These are phyloP conservation scores for Polydrusus cervinus DNA, from an alignment of 2,888 invertebrate species.

Conservation along the genomic window DNA sequence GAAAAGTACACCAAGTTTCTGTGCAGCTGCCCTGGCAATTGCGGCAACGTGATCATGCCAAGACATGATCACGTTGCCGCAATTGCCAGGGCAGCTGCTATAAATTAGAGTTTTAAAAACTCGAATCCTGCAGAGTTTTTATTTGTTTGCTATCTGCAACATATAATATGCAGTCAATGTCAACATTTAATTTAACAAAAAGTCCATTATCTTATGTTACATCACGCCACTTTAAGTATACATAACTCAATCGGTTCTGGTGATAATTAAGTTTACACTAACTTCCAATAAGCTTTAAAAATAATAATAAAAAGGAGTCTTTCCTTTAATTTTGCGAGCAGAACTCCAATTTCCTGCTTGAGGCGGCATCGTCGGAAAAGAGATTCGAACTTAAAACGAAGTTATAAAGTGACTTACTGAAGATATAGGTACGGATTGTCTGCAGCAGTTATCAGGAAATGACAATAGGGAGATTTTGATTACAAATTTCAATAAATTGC, in stretches of 20 bases:
- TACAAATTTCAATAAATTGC: no score
- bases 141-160: no score
- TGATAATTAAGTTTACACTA: conserved; percentile 44
- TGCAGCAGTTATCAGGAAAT: conserved; percentile 51
- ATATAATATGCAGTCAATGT: no score
- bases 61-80: no score
- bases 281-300: conserved; percentile 40
- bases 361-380: conserved; percentile 42
- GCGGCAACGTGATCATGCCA: no score
- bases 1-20: no score
- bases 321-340: conserved; percentile 49
- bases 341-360: conserved; percentile 53
- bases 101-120: no score
- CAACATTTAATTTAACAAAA: no score
- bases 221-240: neutral
- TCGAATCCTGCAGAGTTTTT: no score
- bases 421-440: conserved; percentile 46
- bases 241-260: conserved; percentile 1
- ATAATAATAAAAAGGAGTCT: conserved; percentile 40
- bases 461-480: conserved; percentile 39
- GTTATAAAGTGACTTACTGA: conserved; percentile 43
- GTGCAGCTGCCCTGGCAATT: no score
- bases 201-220: no score
- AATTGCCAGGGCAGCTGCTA: no score
- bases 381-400: conserved; percentile 34